Conservation (phyloP, 2,797 vertebrate species). For the Pempheris klunzingeri region DNA sequence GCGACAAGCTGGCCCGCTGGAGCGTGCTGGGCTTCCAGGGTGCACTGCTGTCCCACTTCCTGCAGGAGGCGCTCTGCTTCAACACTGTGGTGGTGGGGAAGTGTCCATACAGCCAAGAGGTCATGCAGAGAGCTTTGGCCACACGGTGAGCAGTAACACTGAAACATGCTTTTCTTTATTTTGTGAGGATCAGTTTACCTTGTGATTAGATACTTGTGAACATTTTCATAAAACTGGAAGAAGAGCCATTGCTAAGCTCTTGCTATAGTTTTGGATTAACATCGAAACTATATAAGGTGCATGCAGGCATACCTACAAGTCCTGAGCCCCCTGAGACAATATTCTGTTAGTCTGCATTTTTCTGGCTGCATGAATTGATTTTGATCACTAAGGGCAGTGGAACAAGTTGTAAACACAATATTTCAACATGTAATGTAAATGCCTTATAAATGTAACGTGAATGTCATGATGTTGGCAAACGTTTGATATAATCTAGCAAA, state of each 20-base stretch:
- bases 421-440: no score
- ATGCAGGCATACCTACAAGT: not conserved
- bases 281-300: no score
- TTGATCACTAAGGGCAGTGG: not conserved
- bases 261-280: not conserved
- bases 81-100: conserved; percentile 89
- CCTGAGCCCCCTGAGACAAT: not conserved
- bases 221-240: not conserved
- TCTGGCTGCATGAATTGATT: not conserved
- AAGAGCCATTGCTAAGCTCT: not conserved
- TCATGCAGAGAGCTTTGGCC: conserved; percentile 88
- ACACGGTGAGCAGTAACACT: conserved; percentile 80
- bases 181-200: not conserved
- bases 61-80: conserved; percentile 91
- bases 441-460: no score
- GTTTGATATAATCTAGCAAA: not conserved
- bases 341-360: not conserved
- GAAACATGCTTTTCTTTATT: not conserved
- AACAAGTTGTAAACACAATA: not conserved
- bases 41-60: conserved; percentile 92
- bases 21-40: conserved; percentile 94
- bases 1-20: conserved; percentile 96
- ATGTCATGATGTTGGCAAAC: not conserved
- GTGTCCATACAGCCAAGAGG: conserved; percentile 89
- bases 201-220: not conserved